phyloP scores from a whole-genome alignment of 2,113 vertebrate species.

The Myrmecophaga tridactyla region DNA sequence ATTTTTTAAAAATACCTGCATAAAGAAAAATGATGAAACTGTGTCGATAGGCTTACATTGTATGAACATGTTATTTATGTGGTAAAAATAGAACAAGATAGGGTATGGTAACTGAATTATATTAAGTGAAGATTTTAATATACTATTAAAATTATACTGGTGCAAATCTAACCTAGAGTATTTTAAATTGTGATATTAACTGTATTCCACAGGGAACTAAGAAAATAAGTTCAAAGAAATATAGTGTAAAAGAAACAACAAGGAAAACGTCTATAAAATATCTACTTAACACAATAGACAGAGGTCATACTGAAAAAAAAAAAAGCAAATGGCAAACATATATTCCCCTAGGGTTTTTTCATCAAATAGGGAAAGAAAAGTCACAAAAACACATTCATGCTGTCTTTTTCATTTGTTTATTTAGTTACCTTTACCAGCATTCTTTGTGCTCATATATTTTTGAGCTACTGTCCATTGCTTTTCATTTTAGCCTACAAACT shows the following conservation, averaged over 20 bases:
- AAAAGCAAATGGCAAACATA: not conserved
- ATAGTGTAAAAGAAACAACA: not conserved
- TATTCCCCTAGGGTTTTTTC: too few species aligned
- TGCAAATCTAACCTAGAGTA: not conserved
- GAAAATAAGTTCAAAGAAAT: not conserved
- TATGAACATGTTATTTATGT: not conserved
- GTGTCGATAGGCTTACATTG: not conserved
- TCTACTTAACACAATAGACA: not conserved
- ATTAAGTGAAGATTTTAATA: not conserved
- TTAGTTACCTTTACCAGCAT: too few species aligned
- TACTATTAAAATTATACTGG: not conserved
- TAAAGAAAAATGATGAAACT: not conserved
- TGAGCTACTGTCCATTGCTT: too few species aligned
- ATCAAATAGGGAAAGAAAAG: too few species aligned
- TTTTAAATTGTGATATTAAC: not conserved
- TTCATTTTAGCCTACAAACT: too few species aligned
- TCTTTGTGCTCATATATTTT: too few species aligned
- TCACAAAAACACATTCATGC: too few species aligned
- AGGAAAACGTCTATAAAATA: not conserved
- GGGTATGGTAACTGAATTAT: not conserved
- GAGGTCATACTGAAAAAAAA: not conserved
- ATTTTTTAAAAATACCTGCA: not conserved
- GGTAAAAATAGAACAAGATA: not conserved
- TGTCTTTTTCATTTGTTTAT: too few species aligned
- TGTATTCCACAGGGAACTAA: not conserved